A percentile compares a stretch with the other conserved stretches of the same genome.
phyloP scores from a whole-genome alignment of 2,797 vertebrate genomes.

The Ptychadena robeensis region DNA sequence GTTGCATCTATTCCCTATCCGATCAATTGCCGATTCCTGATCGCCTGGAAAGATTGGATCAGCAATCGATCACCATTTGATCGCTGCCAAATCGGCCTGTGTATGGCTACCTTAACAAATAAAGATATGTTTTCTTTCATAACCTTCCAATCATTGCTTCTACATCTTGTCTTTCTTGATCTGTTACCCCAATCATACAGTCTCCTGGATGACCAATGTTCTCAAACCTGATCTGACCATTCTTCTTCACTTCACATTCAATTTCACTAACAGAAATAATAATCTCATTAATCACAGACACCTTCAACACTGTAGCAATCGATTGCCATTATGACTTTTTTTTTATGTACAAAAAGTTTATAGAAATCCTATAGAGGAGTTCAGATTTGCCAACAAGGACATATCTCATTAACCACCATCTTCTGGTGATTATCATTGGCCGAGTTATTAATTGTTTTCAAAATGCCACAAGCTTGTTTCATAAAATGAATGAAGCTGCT shows the following conservation, averaged over 20 bases:
- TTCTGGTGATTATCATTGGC: constrained; percentile 24
- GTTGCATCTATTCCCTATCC: too few relatives aligned
- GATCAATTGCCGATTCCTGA: too few relatives aligned
- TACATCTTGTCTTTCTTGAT: neutral
- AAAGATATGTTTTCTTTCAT: too few relatives aligned
- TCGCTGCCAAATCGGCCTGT: too few relatives aligned
- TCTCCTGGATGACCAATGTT: neutral
- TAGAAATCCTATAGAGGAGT: constrained; percentile 31
- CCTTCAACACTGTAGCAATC: constrained; percentile 21
- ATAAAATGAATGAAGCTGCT: constrained; percentile 64
- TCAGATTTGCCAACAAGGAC: constrained; percentile 10
- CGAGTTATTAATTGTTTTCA: constrained; percentile 64
- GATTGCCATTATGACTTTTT: constrained; percentile 24
- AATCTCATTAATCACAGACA: constrained; percentile 4
- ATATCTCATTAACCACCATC: neutral
- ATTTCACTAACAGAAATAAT: constrained; percentile 3
- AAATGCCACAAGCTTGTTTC: constrained; percentile 57
- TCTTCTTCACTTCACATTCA: constrained; percentile 32
- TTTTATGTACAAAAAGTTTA: constrained; percentile 22
- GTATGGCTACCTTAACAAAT: too few relatives aligned
- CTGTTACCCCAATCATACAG: neutral
- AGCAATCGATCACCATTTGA: too few relatives aligned
- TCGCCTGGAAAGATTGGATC: too few relatives aligned
- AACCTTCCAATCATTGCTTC: too few relatives aligned
- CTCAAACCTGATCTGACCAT: constrained; percentile 1